phyloP scores from a whole-genome alignment of 2,888 invertebrate genomes.

The Steinernema scapterisci region DNA sequence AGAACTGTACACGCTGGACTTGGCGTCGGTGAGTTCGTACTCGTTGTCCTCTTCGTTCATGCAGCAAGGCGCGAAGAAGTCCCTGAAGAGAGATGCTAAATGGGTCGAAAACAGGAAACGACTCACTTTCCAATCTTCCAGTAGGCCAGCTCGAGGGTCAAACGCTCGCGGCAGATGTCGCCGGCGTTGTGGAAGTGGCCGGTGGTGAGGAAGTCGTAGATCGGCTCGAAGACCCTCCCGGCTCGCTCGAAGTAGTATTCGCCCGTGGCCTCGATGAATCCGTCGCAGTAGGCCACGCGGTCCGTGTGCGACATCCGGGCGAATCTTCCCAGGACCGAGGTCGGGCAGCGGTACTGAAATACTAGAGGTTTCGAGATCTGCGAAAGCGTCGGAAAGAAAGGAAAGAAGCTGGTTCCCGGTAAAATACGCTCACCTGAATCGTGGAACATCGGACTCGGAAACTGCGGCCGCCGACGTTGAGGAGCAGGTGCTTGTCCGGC shows the following conservation, averaged over 20 bases:
- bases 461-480: background rate
- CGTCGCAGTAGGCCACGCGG: conserved; percentile 13
- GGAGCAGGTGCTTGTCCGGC: conserved; percentile 1
- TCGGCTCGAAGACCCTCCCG: conserved; percentile 56
- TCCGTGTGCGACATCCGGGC: conserved; percentile 6
- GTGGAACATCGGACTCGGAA: conserved; percentile 19
- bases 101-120: background rate
- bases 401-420: background rate
- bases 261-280: conserved; percentile 49
- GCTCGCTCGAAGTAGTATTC: conserved; percentile 66
- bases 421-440: background rate
- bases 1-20: background rate
- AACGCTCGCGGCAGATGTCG: conserved; percentile 48
- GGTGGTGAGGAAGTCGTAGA: conserved; percentile 63
- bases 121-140: conserved; percentile 52
- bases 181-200: conserved; percentile 57
- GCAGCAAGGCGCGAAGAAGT: conserved; percentile 58
- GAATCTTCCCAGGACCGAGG: conserved; percentile 2
- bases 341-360: conserved; percentile 1
- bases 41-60: conserved; percentile 17
- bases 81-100: conserved; percentile 40
- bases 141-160: conserved; percentile 49
- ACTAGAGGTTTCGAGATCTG: background rate
- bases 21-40: background rate
- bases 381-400: too few species aligned